A percentile compares a stretch with the other conserved stretches of the same genome.
Evolutionary conservation across 2,888 invertebrate genomes (phyloP).

Genomic region (Pseudococcus viburni): DNA sequence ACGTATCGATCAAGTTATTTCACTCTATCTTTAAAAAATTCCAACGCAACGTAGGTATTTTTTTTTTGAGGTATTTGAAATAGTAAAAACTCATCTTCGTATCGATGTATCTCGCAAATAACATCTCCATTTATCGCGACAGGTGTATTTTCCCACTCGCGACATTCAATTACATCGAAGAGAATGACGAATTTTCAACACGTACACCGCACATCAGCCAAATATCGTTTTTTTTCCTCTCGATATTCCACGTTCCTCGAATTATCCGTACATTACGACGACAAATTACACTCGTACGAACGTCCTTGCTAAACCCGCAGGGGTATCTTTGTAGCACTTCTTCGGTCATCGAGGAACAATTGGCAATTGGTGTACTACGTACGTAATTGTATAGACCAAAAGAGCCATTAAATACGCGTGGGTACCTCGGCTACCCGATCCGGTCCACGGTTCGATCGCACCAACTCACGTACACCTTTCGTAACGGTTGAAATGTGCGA

Average conservation of each 20-base stretch:
- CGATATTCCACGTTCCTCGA: background rate
- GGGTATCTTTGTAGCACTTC: background rate
- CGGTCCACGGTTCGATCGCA: background rate
- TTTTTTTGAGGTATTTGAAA: too few relatives aligned
- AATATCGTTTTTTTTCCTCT: too few relatives aligned
- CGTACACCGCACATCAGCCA: too few relatives aligned
- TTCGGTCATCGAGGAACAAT: background rate
- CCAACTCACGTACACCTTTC: constrained; percentile 21
- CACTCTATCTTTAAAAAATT: too few relatives aligned
- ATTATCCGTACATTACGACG: background rate
- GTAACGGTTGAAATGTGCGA: constrained; percentile 39
- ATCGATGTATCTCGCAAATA: too few relatives aligned
- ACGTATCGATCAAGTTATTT: too few relatives aligned
- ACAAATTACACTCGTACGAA: background rate
- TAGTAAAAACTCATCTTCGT: too few relatives aligned
- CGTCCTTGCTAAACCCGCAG: background rate
- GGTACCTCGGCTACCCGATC: background rate
- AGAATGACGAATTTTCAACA: too few relatives aligned
- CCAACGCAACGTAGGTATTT: too few relatives aligned
- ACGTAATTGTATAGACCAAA: background rate
- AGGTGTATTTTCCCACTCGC: too few relatives aligned
- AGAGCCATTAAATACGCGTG: constrained; percentile 20
- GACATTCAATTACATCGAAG: too few relatives aligned
- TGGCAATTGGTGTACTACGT: background rate
- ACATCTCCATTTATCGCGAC: too few relatives aligned